Base-by-base conservation (phyloP, 2,113 vertebrate genomes). In the Gasterosteus nipponicus region DNA sequence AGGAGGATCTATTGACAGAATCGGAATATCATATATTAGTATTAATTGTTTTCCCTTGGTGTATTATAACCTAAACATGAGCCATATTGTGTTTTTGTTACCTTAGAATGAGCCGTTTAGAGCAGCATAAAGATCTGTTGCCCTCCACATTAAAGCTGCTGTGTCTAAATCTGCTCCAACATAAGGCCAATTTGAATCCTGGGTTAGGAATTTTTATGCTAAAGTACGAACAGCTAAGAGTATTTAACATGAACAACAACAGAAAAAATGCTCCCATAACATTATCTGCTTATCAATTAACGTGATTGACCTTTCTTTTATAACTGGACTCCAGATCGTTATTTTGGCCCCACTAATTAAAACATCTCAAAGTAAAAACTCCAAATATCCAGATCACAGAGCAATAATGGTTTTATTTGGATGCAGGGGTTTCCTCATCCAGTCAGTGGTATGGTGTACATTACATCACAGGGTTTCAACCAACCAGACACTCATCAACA, bases 381-480 rank as follows among this genome's bases (percentile, higher is more conserved):
- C 19, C 78, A 51, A 79, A 56, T 10, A 56, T 44, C 38, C 42
- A 39, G 18, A 77, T 84, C 64, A 84, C 84, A 92, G 90, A 91
- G 80, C 83, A 86, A 83, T 89, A 88, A 91, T 89, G 79, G 56
- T 91, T 95, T 94, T 93, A 94, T 94, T 95, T 88, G 84, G 87
- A 94, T 72, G 78, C 83, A 81, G 81, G 56, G 86, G 75, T 92
- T 92, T 88, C 94, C 93, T 94, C 95, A 90, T 95, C 94, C 95
- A 94, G 93, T 93, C 94, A 95, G 94, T 93, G 95, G 93, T 90
- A 93, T 93, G 92, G 91, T 93, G 90, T 94, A 96, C 94, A 90
- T 89, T 88, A 96, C 94, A 94, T 87, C 85, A 96, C 95, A 95
- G 91, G 92, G 92, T 93, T 95, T 94, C 93, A 94, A 90, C 94